Evolutionary conservation across 2,888 invertebrate genomes (phyloP), one percentile per base, ranked within the genome.

Genomic region (Latrodectus elegans): DNA sequence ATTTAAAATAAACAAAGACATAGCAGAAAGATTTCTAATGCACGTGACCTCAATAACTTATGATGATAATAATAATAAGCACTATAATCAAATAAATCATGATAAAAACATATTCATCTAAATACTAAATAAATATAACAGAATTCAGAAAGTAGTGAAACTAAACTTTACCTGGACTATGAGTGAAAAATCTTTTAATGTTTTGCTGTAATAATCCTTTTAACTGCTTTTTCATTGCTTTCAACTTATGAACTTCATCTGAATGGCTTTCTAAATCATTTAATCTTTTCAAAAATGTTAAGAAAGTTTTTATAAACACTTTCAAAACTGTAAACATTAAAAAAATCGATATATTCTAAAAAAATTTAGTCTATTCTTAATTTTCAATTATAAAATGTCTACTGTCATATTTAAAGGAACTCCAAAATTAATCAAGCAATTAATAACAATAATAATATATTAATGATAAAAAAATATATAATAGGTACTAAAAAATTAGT

Each of bases 221-320:
- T 52, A 90, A 52, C 55, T 87, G 77, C 10, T 84, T 88, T 64
- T 86, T 88, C 65, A 90, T 55, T 1, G 53, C n/a, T 55, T 90
- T 89, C 2, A 89, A 52, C 71, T 86, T 51, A 10, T 64, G 67
- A 49, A 4, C 9, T 65, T 88, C 73, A 1, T 8, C 55, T 38
- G 84, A 64, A 55, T 65, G 60, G 67, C 64, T 60, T 17, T 81
- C 84, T 49, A 84, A 9, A 64, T 85, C 77, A 88, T 85, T 85
- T 64, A 84, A 78, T 82, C 88, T 88, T 64, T 4, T 8, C 77
- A 17, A 14, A 22, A 55, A 52, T 11, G 17, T 73, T 52, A 73
- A 52, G 12, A n/a, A 53, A 8, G 4, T 52, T 52, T 12, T 15
- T 38, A n/a, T 53, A 52, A 64, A n/a, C 60, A 71, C 55, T 64